phyloP scores from a whole-genome alignment of 2,888 invertebrate species.

The Yponomeuta malinellus region DNA sequence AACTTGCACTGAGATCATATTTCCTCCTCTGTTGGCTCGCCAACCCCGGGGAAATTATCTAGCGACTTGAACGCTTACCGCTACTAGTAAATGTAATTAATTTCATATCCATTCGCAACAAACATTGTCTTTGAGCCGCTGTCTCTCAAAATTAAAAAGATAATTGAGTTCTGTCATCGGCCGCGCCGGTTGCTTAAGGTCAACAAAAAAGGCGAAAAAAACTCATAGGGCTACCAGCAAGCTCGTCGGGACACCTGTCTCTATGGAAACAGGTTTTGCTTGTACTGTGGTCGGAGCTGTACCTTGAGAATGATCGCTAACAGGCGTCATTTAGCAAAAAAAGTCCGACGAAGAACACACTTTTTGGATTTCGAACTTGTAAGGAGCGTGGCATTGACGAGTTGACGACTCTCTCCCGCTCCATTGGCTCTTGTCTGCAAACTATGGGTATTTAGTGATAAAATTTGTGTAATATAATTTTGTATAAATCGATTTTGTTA shows the following conservation, averaged over 20 bases:
- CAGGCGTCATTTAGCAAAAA: neutral
- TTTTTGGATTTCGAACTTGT: neutral
- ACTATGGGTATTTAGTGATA: too few relatives aligned
- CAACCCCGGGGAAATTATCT: conserved; percentile 57
- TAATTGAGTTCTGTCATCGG: conserved; percentile 9
- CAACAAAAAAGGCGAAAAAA: conserved; percentile 34
- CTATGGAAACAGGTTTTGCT: conserved; percentile 53
- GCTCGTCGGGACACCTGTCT: conserved; percentile 54
- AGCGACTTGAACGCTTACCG: conserved; percentile 40
- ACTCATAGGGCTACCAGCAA: conserved; percentile 25
- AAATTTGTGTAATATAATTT: too few relatives aligned
- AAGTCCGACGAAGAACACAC: neutral
- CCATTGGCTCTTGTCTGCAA: too few relatives aligned
- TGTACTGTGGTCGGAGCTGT: neutral
- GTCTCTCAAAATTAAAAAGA: conserved; percentile 5
- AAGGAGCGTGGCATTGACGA: conserved; percentile 18
- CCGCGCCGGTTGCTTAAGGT: conserved; percentile 7
- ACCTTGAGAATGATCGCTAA: neutral
- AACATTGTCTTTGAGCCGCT: conserved; percentile 7
- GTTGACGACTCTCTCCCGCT: conserved; percentile 22
- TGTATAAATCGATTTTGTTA: too few relatives aligned
- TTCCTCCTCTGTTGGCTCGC: neutral
- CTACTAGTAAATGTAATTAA: conserved; percentile 54
- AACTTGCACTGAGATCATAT: neutral
- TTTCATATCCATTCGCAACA: conserved; percentile 35